Base-by-base conservation (phyloP, 2,113 vertebrate genomes). In the Origma solitaria region DNA sequence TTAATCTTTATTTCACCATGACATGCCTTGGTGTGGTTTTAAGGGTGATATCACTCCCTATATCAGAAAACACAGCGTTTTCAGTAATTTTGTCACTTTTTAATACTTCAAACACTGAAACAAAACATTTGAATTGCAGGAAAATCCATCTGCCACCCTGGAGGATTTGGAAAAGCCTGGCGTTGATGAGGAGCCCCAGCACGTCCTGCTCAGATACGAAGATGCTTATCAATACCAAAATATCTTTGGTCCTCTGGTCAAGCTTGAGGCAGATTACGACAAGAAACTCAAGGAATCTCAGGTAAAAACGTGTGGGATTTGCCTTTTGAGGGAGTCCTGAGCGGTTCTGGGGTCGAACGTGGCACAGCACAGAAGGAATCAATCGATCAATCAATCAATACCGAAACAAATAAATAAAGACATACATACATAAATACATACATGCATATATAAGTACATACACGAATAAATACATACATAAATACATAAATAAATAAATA, bases 241-340 rank as follows among this genome's bases (percentile, higher is more conserved):
- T 94, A 99, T 99, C 82, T 99, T 99, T 37, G 99, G 99, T 7
- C 99, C 99, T 15, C 97, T 99, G 78, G 99, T 99, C 84, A 99
- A 99, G 97, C 98, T 99, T 51, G 99, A 99, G 96, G 99, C 99
- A 1, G 99, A 99, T 84, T 99, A 99, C 47, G 99, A 99, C 97
- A 99, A 99, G 97, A 99, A 99, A 92, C 98, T 99, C n/a, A 99
- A 99, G 93, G 99, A 99, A 97, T 99, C 99, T 68, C 99, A 99
- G 99, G 99, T 99, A 95, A 94, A 94, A 12, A 15, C 6, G 10
- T 22, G 56, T 62, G 60, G 33, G 19, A 61, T 47, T 27, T 7
- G 19, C 11, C 35, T 61, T 78, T 22, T 40, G 70, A 37, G 42
- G 40, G 28, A 19, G 5, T 86, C 33, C 31, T 75, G 45, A 11